Evolutionary conservation across 2,113 vertebrate species (phyloP).

Genomic region (Lota lota): DNA sequence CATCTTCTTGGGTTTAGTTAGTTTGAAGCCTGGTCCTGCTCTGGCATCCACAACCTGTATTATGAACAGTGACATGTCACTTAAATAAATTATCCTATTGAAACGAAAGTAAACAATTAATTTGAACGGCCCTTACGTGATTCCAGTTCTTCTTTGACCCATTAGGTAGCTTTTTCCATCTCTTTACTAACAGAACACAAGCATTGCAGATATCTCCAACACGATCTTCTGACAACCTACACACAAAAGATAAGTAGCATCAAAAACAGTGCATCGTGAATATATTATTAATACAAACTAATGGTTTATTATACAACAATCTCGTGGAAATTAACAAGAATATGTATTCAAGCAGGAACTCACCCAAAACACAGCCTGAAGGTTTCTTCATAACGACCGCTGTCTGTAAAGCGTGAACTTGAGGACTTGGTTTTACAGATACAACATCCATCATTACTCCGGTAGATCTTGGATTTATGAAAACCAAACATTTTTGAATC

Average conservation of each 20-base stretch:
- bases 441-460: constrained; percentile 80
- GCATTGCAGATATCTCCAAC: constrained; percentile 82
- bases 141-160: constrained; percentile 83
- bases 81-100: background rate
- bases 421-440: constrained; percentile 84
- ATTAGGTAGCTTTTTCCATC: constrained; percentile 79
- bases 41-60: constrained; percentile 79
- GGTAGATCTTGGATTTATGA: constrained; percentile 81
- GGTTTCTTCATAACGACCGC: constrained; percentile 78
- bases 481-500: constrained; percentile 74
- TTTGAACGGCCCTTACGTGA: constrained; percentile 64
- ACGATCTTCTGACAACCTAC: constrained; percentile 73
- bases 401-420: constrained; percentile 82
- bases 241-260: constrained; percentile 5
- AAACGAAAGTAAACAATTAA: background rate
- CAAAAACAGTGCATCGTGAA: background rate
- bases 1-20: constrained; percentile 79
- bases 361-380: constrained; percentile 81
- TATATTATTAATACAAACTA: background rate
- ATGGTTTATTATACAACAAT: background rate
- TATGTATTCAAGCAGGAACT: constrained; percentile 2
- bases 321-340: background rate
- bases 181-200: constrained; percentile 78
- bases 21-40: constrained; percentile 79
- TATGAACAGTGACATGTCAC: background rate